Evolutionary conservation across 2,113 vertebrate species (phyloP).

Genomic region (Paedocypris sp.): DNA sequence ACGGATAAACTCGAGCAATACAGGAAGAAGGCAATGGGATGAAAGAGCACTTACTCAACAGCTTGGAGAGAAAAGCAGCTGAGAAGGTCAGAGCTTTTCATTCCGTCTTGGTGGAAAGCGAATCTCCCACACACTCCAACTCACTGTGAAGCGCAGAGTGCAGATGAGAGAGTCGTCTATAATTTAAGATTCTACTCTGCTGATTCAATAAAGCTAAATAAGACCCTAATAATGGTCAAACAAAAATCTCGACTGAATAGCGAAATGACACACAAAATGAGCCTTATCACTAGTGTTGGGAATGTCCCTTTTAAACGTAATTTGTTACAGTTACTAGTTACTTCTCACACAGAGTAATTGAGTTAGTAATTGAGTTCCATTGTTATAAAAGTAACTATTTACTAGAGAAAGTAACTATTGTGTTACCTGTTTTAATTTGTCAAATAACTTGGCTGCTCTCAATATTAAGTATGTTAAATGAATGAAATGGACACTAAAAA

Average conservation of each 20-base stretch:
- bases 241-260: background rate
- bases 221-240: background rate
- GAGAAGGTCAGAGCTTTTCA: constrained; percentile 36
- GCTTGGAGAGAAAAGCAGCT: constrained; percentile 19
- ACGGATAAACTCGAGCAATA: background rate
- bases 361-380: too few relatives aligned
- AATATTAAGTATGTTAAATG: too few relatives aligned
- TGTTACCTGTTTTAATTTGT: too few relatives aligned
- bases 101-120: constrained; percentile 22
- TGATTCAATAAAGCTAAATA: background rate
- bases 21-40: background rate
- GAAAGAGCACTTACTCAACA: constrained; percentile 12
- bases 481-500: too few relatives aligned
- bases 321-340: too few relatives aligned
- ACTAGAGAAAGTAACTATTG: too few relatives aligned
- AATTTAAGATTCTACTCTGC: background rate
- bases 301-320: too few relatives aligned
- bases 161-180: background rate
- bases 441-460: too few relatives aligned
- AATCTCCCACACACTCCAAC: constrained; percentile 10
- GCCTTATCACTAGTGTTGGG: too few relatives aligned
- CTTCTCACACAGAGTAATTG: too few relatives aligned
- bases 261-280: too few relatives aligned
- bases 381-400: too few relatives aligned
- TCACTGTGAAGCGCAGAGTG: background rate